Conservation (phyloP, 2,888 invertebrate genomes). For the Pristionchus exspectatus region DNA sequence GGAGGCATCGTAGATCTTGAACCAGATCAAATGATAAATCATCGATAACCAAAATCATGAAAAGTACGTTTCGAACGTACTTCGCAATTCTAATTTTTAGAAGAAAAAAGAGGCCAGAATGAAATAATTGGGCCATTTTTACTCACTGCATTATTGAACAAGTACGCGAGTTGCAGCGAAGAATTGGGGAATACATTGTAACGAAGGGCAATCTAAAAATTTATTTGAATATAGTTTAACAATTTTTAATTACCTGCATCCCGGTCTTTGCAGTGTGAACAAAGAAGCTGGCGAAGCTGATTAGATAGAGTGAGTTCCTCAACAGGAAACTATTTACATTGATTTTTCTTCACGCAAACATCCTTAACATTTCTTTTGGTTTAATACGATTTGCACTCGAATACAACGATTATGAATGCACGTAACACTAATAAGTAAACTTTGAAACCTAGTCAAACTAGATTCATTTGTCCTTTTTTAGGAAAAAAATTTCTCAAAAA, state of each 20-base stretch:
- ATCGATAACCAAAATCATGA: no score
- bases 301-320: neutral
- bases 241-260: neutral
- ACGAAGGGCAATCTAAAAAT: neutral
- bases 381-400: no score
- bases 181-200: neutral
- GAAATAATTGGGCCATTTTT: neutral
- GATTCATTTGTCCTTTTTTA: no score
- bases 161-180: neutral
- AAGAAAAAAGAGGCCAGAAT: neutral
- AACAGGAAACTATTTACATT: neutral
- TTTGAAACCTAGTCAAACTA: no score
- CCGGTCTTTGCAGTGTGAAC: neutral
- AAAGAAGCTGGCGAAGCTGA: neutral
- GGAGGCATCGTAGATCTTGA: neutral
- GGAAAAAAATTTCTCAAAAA: no score
- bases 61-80: no score
- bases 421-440: no score
- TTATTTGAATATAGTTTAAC: neutral
- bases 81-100: no score
- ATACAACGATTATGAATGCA: no score
- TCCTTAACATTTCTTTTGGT: no score
- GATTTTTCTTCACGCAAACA: neutral
- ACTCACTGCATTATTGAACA: neutral
- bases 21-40: neutral